A percentile compares a stretch with the other conserved stretches of the same genome.
phyloP scores from a whole-genome alignment of 1,140 invertebrate species.

The Drosophila teissieri region DNA sequence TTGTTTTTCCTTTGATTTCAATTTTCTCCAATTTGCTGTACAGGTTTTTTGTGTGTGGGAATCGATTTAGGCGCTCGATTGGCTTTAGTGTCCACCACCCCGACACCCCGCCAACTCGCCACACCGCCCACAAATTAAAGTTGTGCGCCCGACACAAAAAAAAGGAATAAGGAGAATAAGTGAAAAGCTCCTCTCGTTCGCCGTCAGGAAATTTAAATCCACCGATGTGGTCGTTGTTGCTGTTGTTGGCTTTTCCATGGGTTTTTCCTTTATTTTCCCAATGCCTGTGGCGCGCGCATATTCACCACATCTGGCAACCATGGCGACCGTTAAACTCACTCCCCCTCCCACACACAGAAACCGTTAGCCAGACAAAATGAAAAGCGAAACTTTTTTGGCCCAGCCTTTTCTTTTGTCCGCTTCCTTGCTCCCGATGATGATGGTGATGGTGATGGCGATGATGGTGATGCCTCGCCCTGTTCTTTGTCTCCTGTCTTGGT shows the following conservation, averaged over 20 bases:
- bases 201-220: constrained; percentile 20
- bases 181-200: constrained; percentile 23
- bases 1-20: constrained; percentile 41
- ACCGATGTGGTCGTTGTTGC: constrained; percentile 13
- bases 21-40: constrained; percentile 39
- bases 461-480: constrained; percentile 55
- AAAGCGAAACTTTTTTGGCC: constrained; percentile 71
- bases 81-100: background rate
- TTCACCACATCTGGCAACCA: constrained; percentile 66
- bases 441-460: background rate
- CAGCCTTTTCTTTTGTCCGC: constrained; percentile 41
- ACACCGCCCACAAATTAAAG: constrained; percentile 34
- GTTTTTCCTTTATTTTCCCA: constrained; percentile 16
- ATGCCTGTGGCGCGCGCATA: constrained; percentile 40
- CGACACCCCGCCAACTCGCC: background rate
- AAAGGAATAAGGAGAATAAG: constrained; percentile 6
- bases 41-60: constrained; percentile 35
- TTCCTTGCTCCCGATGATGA: constrained; percentile 23
- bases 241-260: constrained; percentile 4
- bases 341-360: constrained; percentile 10
- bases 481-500: constrained; percentile 35
- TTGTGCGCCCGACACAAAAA: constrained; percentile 12
- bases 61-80: constrained; percentile 45
- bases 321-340: constrained; percentile 54
- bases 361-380: constrained; percentile 68